Evolutionary conservation across 2,797 vertebrate species (phyloP).

Genomic region (Pseudochaenichthys georgianus): DNA sequence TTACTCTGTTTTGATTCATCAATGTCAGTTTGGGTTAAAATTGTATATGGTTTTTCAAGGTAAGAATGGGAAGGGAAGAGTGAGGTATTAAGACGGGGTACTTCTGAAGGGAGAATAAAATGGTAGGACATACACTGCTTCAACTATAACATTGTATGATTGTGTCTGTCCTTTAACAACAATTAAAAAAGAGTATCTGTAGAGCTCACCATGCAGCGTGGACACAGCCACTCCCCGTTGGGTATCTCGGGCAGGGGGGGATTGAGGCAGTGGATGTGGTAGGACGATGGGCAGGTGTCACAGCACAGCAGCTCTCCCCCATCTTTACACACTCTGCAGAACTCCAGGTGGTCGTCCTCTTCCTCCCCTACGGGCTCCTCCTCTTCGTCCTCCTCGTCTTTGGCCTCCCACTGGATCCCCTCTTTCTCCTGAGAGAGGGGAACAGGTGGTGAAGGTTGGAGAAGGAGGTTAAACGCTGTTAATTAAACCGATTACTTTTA

Average conservation of each 20-base stretch:
- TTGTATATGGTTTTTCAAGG: no score
- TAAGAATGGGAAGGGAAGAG: no score
- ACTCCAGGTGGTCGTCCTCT: slow-evolving; percentile 99
- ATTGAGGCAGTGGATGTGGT: slow-evolving; percentile 99
- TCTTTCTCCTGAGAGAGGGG: slow-evolving; percentile 92
- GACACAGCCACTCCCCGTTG: slow-evolving; percentile 99
- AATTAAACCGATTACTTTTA: neutral
- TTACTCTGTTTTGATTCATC: no score
- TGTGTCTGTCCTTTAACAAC: no score
- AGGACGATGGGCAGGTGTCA: slow-evolving; percentile 97
- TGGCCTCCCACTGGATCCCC: slow-evolving; percentile 99
- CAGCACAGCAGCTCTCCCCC: slow-evolving; percentile 98
- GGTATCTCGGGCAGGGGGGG: slow-evolving; percentile 97
- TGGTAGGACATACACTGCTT: no score
- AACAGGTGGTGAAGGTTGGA: neutral
- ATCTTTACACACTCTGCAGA: slow-evolving; percentile 97
- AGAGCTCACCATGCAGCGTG: slow-evolving; percentile 94
- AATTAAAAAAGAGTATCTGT: no score
- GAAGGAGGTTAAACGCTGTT: neutral
- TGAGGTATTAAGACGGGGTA: no score
- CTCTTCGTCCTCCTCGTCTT: slow-evolving; percentile 96
- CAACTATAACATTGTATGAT: no score
- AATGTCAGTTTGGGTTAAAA: no score
- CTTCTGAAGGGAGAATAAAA: no score
- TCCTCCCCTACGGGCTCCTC: slow-evolving; percentile 93